These are phyloP conservation scores for Dysdera silvatica DNA, from an alignment of 1,140 invertebrate species.

Conservation along the genomic window DNA sequence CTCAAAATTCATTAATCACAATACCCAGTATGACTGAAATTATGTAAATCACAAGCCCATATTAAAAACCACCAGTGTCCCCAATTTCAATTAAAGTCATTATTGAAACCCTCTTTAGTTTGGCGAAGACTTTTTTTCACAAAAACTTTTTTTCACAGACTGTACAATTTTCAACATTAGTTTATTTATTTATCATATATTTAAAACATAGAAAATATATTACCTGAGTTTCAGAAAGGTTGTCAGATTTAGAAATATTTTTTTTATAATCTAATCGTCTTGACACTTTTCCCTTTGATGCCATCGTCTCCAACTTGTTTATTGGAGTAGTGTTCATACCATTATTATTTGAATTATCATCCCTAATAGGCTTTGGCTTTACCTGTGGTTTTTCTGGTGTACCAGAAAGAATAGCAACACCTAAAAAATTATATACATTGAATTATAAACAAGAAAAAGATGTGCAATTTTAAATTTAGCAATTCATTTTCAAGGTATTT, in stretches of 20 bases:
- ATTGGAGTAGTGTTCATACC: conserved; percentile 36
- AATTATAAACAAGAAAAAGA: background rate
- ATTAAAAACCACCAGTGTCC: too few species aligned
- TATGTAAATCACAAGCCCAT: too few species aligned
- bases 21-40: too few species aligned
- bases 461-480: background rate
- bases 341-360: conserved; percentile 25
- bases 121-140: too few species aligned
- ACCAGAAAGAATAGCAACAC: conserved; percentile 78
- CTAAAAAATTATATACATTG: conserved; percentile 44
- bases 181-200: too few species aligned
- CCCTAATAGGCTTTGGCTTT: conserved; percentile 34
- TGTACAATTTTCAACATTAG: too few species aligned
- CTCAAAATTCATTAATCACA: too few species aligned
- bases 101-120: too few species aligned
- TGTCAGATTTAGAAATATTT: conserved; percentile 6
- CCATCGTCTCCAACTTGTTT: conserved; percentile 32
- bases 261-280: conserved; percentile 28
- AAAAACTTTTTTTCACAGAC: too few species aligned
- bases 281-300: conserved; percentile 30
- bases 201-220: too few species aligned
- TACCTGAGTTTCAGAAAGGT: conserved; percentile 27
- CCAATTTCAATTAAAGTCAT: too few species aligned
- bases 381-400: conserved; percentile 58
- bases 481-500: too few species aligned